Percentiles rank a stretch among this genome's conserved stretches.
Evolutionary conservation across 1,140 invertebrate species (phyloP).

Genomic region (Adelges cooleyi): DNA sequence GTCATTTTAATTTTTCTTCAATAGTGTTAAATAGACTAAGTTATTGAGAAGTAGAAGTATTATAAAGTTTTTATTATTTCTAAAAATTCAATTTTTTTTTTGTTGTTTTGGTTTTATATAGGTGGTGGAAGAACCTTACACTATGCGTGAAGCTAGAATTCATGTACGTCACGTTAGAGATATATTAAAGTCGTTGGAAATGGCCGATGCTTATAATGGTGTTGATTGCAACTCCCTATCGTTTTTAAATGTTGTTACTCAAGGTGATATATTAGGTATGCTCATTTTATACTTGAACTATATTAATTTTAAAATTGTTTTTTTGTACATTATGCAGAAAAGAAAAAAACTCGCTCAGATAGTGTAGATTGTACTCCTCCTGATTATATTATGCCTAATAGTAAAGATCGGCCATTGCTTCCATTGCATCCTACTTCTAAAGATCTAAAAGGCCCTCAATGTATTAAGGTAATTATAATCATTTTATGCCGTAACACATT

Average conservation of each 20-base stretch:
- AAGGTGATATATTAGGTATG: conserved; percentile 65
- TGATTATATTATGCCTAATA: conserved; percentile 87
- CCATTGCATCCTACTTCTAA: conserved; percentile 80
- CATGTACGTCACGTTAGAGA: conserved; percentile 95
- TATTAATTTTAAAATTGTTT: neutral
- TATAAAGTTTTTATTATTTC: neutral
- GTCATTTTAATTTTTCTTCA: too few species aligned
- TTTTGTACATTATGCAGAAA: conserved; percentile 50
- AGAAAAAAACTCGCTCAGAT: conserved; percentile 74
- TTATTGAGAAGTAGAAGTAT: too few species aligned
- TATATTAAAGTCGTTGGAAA: conserved; percentile 84
- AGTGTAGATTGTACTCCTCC: conserved; percentile 94
- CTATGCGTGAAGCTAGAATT: conserved; percentile 91
- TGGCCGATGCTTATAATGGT: conserved; percentile 87
- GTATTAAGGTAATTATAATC: conserved; percentile 63
- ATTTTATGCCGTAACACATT: too few species aligned
- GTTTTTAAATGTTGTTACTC: conserved; percentile 86
- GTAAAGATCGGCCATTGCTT: conserved; percentile 71
- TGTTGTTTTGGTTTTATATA: too few species aligned
- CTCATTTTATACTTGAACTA: neutral
- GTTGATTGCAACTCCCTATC: conserved; percentile 91
- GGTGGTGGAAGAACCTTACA: conserved; percentile 90
- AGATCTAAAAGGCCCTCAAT: conserved; percentile 76
- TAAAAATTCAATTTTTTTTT: too few species aligned
- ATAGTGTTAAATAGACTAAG: too few species aligned